These are phyloP conservation scores for Gonioctena quinquepunctata DNA, from an alignment of 1,140 invertebrate species.

Conservation along the genomic window DNA sequence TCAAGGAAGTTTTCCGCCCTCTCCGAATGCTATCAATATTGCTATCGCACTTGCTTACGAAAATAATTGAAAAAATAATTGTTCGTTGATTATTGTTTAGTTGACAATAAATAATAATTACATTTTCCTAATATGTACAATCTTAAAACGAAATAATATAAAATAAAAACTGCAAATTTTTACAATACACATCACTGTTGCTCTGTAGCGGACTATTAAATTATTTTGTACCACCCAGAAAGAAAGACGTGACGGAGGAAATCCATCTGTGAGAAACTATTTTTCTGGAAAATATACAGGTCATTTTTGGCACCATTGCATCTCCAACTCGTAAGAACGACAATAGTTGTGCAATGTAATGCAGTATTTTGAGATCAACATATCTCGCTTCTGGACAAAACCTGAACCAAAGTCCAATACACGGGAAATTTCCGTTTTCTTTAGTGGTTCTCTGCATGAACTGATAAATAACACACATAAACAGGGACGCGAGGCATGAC, in stretches of 20 bases:
- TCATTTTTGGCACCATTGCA: conserved; percentile 28
- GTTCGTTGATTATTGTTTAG: conserved; percentile 1
- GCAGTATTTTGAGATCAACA: conserved; percentile 30
- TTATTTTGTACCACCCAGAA: conserved; percentile 30
- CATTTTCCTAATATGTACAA: conserved; percentile 26
- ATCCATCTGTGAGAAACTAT: neutral
- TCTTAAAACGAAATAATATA: conserved; percentile 12
- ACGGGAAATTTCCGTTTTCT: neutral
- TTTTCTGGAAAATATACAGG: neutral
- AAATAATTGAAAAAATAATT: neutral
- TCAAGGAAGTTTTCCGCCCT: neutral
- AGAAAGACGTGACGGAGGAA: conserved; percentile 11
- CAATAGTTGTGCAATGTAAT: conserved; percentile 31
- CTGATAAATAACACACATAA: no score
- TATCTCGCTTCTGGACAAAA: conserved; percentile 18
- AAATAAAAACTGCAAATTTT: conserved; percentile 20
- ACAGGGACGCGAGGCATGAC: no score
- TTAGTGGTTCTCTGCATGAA: no score
- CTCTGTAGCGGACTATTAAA: conserved; percentile 6
- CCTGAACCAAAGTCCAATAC: neutral
- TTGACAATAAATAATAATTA: conserved; percentile 18
- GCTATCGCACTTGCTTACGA: neutral
- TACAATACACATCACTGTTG: conserved; percentile 24
- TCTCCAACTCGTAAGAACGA: conserved; percentile 26
- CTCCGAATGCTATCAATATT: no score